Evolutionary conservation across 2,113 vertebrate species (phyloP).

Genomic region (Ceyx melanurus): DNA sequence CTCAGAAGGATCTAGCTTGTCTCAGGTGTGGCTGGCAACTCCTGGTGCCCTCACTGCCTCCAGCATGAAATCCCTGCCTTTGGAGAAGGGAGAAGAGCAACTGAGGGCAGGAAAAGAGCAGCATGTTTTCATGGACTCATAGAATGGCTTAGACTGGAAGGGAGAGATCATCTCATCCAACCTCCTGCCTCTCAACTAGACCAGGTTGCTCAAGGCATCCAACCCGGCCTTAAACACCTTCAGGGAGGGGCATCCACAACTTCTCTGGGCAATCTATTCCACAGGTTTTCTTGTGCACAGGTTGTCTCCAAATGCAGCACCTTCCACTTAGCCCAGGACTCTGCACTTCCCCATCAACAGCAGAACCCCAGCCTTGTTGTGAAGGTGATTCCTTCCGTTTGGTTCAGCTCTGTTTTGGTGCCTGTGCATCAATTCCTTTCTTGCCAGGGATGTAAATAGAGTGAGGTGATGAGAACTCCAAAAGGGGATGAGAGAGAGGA

Average conservation of each 20-base stretch:
- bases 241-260: too few relatives aligned
- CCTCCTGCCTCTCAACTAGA: too few relatives aligned
- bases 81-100: not conserved
- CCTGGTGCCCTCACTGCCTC: not conserved
- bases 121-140: too few relatives aligned
- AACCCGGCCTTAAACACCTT: too few relatives aligned
- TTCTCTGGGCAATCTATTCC: too few relatives aligned
- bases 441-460: not conserved
- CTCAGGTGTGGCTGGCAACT: not conserved
- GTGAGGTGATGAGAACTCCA: not conserved
- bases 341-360: not conserved
- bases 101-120: not conserved
- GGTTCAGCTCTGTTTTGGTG: not conserved
- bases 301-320: not conserved
- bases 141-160: too few relatives aligned
- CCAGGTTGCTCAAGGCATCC: too few relatives aligned
- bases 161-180: too few relatives aligned
- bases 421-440: not conserved
- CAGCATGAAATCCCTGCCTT: not conserved
- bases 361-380: not conserved
- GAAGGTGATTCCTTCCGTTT: not conserved
- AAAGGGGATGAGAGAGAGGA: not conserved
- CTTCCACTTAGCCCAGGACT: not conserved
- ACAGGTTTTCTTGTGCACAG: not conserved
- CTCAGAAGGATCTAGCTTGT: not conserved